Percentiles rank a stretch among this genome's conserved stretches.
phyloP scores from a whole-genome alignment of 2,888 invertebrate species.

The Cephus pulcher region DNA sequence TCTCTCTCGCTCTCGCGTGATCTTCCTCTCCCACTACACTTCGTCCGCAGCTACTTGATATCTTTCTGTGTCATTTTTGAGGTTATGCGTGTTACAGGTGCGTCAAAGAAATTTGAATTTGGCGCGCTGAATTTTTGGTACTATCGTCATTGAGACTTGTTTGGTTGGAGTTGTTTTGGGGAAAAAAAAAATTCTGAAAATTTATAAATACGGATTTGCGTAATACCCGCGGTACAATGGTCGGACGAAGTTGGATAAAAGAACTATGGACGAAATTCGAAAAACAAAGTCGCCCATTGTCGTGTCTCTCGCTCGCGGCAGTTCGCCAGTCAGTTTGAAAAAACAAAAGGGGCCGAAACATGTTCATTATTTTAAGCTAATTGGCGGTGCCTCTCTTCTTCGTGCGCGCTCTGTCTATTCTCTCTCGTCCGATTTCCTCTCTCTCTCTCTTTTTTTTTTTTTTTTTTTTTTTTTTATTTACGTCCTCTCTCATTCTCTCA shows the following conservation, averaged over 20 bases:
- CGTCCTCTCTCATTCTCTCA: conserved; percentile 8
- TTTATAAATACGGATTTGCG: neutral
- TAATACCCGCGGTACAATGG: neutral
- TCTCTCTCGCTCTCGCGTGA: conserved; percentile 15
- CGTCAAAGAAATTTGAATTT: too few relatives aligned
- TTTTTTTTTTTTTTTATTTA: conserved; percentile 5
- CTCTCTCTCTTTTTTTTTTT: conserved; percentile 34
- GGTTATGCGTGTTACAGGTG: neutral
- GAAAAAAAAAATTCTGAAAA: neutral
- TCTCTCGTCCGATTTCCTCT: conserved; percentile 28
- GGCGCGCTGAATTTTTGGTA: neutral
- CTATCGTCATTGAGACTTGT: accelerated
- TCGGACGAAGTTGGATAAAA: neutral
- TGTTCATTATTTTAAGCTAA: conserved; percentile 67
- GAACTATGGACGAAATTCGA: conserved; percentile 14
- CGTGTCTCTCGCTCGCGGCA: conserved; percentile 47
- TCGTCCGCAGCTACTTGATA: neutral
- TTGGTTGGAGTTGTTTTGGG: neutral
- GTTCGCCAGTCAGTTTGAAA: conserved; percentile 53
- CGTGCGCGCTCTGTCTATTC: conserved; percentile 17
- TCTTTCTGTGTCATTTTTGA: neutral
- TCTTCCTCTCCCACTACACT: conserved; percentile 1
- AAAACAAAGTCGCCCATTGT: conserved; percentile 24
- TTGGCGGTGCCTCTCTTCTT: conserved; percentile 63
- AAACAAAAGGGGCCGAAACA: conserved; percentile 64